These are phyloP conservation scores for Pteromalus puparum DNA, from an alignment of 1,140 invertebrate genomes.

Conservation along the genomic window DNA sequence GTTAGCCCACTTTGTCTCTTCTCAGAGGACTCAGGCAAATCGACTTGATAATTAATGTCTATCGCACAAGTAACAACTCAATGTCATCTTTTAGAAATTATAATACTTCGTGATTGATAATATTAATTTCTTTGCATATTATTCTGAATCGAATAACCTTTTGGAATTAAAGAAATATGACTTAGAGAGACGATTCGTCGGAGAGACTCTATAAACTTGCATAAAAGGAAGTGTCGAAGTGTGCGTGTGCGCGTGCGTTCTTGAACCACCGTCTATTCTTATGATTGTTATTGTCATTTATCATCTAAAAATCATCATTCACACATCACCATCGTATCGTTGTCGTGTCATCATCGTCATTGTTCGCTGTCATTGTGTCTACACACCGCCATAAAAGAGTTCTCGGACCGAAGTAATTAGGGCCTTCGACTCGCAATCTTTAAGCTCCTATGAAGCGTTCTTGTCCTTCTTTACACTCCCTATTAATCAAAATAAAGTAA, in stretches of 20 bases:
- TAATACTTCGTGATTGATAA: background rate
- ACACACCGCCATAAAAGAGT: conserved; percentile 52
- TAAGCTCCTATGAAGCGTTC: conserved; percentile 44
- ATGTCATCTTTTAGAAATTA: background rate
- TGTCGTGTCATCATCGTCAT: conserved; percentile 49
- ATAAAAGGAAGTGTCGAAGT: conserved; percentile 25
- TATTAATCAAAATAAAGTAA: conserved; percentile 23
- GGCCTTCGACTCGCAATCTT: conserved; percentile 48
- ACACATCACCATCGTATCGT: conserved; percentile 50
- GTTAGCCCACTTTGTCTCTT: conserved; percentile 19
- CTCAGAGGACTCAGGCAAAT: conserved; percentile 26
- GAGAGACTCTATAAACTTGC: conserved; percentile 6
- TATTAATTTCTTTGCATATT: background rate
- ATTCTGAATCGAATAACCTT: too few relatives aligned
- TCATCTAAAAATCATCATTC: conserved; percentile 53
- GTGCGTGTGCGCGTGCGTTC: conserved; percentile 22
- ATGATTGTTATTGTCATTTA: conserved; percentile 44
- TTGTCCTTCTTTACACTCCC: conserved; percentile 46
- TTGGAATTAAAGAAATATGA: background rate
- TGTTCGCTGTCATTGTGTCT: conserved; percentile 51
- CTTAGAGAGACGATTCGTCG: conserved; percentile 18
- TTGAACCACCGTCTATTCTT: conserved; percentile 35
- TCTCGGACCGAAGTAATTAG: conserved; percentile 45
- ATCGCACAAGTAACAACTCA: background rate
- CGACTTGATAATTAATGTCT: conserved; percentile 9